These are phyloP conservation scores for Lamprologus sp. DNA, from an alignment of 2,113 vertebrate genomes.

Conservation along the genomic window DNA sequence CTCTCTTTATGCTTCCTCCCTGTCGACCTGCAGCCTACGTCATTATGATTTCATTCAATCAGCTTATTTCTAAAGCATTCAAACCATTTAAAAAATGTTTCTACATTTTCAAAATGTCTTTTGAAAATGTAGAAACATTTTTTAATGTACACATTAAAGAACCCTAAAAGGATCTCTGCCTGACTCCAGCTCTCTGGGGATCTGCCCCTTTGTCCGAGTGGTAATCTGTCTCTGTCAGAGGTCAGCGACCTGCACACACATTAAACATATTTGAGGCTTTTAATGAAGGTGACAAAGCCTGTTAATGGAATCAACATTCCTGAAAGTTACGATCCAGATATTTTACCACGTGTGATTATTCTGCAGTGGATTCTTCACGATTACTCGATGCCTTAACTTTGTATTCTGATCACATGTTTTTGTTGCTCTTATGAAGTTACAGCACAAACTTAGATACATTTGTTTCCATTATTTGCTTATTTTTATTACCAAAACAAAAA, in stretches of 20 bases:
- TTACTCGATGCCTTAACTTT: not conserved
- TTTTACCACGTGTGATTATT: not conserved
- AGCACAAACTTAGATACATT: not conserved
- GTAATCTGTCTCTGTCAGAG: not conserved
- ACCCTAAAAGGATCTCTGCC: not conserved
- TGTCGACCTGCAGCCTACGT: not conserved
- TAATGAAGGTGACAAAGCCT: not conserved
- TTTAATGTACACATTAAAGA: not conserved
- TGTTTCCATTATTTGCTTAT: not conserved
- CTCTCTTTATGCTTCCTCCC: not conserved
- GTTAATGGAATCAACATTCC: not conserved
- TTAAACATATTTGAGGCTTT: not conserved
- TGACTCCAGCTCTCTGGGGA: not conserved
- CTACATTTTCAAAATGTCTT: not conserved
- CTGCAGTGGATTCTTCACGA: not conserved
- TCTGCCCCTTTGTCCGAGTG: not conserved
- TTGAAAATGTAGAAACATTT: accelerated
- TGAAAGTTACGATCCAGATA: not conserved
- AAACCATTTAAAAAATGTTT: accelerated
- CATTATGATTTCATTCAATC: not conserved
- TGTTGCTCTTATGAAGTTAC: not conserved
- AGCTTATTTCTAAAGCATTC: not conserved
- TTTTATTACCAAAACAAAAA: not conserved
- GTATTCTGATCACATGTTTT: not conserved
- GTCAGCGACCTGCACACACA: not conserved